phyloP scores from a whole-genome alignment of 1,140 invertebrate genomes.

The Camponotus floridanus region DNA sequence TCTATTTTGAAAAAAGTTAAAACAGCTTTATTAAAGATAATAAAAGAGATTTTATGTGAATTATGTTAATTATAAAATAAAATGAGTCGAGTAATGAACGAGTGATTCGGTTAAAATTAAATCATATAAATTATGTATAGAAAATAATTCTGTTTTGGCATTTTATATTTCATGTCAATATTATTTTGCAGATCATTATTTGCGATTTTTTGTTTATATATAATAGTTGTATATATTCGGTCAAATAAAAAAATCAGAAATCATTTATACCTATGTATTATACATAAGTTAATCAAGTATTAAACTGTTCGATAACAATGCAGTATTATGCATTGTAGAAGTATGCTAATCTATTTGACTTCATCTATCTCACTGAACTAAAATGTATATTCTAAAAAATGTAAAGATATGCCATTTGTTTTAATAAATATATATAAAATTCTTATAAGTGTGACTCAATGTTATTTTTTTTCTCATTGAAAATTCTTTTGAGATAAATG shows the following conservation, averaged over 20 bases:
- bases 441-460: neutral
- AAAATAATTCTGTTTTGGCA: slow-evolving; percentile 56
- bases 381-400: neutral
- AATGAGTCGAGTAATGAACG: neutral
- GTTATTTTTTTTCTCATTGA: neutral
- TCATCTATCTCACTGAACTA: neutral
- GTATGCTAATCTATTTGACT: neutral
- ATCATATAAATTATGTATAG: neutral
- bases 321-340: no score
- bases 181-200: neutral
- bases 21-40: slow-evolving; percentile 58
- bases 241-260: neutral
- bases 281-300: neutral
- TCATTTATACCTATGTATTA: neutral
- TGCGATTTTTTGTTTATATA: slow-evolving; percentile 31
- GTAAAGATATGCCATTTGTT: neutral
- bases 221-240: neutral
- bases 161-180: slow-evolving; percentile 16
- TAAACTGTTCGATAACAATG: neutral
- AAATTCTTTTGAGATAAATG: slow-evolving; percentile 1
- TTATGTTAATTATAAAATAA: slow-evolving; percentile 12
- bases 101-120: neutral
- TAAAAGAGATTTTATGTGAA: slow-evolving; percentile 53
- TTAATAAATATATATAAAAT: neutral
- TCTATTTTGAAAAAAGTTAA: slow-evolving; percentile 35